Conservation (phyloP, 2,113 vertebrate species). For the Oryzias woworae region DNA sequence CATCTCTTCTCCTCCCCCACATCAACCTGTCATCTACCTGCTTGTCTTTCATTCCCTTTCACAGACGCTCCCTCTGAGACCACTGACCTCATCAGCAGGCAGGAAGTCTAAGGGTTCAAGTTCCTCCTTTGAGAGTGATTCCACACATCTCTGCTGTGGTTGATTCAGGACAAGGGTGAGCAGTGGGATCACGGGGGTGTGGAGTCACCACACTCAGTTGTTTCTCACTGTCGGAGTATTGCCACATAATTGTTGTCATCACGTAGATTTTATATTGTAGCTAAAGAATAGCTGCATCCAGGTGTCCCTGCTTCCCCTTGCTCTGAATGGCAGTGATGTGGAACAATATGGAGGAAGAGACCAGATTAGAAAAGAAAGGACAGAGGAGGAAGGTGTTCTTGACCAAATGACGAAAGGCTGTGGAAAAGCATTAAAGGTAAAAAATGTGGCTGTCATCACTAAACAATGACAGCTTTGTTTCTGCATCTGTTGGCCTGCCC, state of each 20-base stretch:
- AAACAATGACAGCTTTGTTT: slow-evolving; percentile 39
- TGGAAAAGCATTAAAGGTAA: slow-evolving; percentile 10
- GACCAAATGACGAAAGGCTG: slow-evolving; percentile 3
- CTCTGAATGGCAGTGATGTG: slow-evolving; percentile 29
- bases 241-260: slow-evolving; percentile 60
- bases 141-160: slow-evolving; percentile 73
- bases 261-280: slow-evolving; percentile 13
- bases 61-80: slow-evolving; percentile 77
- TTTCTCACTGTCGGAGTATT: slow-evolving; percentile 59
- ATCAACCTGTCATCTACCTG: slow-evolving; percentile 54
- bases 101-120: slow-evolving; percentile 80
- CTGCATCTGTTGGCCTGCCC: slow-evolving; percentile 6
- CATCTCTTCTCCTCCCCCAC: slow-evolving; percentile 21
- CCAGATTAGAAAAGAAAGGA: slow-evolving; percentile 38
- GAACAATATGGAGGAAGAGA: slow-evolving; percentile 69
- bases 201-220: slow-evolving; percentile 42
- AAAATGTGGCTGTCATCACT: slow-evolving; percentile 26
- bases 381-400: slow-evolving; percentile 38
- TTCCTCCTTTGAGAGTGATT: slow-evolving; percentile 77
- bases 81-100: slow-evolving; percentile 78
- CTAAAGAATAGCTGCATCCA: slow-evolving; percentile 46
- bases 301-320: slow-evolving; percentile 55
- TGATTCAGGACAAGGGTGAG: slow-evolving; percentile 41
- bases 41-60: slow-evolving; percentile 45
- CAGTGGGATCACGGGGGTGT: slow-evolving; percentile 48